phyloP scores from a whole-genome alignment of 2,888 invertebrate species.

The Eulithis prunata region DNA sequence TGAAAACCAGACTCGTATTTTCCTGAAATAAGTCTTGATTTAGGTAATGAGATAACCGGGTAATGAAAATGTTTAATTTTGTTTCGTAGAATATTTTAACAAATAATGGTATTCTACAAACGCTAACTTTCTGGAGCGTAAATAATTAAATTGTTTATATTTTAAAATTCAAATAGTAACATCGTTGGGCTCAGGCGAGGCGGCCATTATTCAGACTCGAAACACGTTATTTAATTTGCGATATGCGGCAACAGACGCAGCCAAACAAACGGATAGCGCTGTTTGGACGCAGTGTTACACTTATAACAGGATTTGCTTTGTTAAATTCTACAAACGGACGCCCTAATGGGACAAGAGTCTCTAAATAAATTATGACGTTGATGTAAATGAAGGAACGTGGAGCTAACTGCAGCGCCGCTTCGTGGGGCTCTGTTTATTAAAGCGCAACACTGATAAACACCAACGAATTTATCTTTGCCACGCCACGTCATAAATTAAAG shows the following conservation, averaged over 20 bases:
- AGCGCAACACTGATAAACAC: constrained; percentile 62
- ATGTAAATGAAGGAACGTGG: constrained; percentile 53
- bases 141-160: constrained; percentile 51
- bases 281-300: constrained; percentile 68
- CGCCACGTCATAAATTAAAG: constrained; percentile 66
- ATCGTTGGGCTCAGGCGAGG: constrained; percentile 48
- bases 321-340: constrained; percentile 70
- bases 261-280: constrained; percentile 73
- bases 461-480: constrained; percentile 66
- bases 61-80: constrained; percentile 26
- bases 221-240: constrained; percentile 79
- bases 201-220: constrained; percentile 67
- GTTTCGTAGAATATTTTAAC: constrained; percentile 8
- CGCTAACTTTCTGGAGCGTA: constrained; percentile 32
- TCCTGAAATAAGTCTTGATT: constrained; percentile 15
- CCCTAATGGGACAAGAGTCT: constrained; percentile 71
- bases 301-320: constrained; percentile 79
- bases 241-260: constrained; percentile 70
- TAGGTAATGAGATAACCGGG: constrained; percentile 24
- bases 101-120: constrained; percentile 34
- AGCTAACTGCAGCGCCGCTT: constrained; percentile 42
- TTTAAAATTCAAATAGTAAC: constrained; percentile 60
- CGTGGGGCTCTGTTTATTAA: constrained; percentile 59
- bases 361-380: constrained; percentile 65
- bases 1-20: constrained; percentile 20